phyloP scores from a whole-genome alignment of 2,113 vertebrate species.

The Xyrauchen texanus region DNA sequence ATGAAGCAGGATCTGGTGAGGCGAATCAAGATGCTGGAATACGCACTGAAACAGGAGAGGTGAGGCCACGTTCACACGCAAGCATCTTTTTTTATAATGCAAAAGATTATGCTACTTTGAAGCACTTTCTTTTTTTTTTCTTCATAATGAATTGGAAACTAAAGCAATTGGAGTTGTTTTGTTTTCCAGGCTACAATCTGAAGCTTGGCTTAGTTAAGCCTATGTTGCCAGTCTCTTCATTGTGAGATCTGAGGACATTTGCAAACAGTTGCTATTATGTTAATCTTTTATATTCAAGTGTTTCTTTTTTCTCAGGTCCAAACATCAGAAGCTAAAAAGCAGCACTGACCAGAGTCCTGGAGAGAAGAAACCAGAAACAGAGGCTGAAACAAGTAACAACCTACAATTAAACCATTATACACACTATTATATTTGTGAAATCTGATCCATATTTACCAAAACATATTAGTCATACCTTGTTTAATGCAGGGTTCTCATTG shows the following conservation, averaged over 20 bases:
- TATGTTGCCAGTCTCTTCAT: too few relatives aligned
- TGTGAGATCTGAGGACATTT: too few relatives aligned
- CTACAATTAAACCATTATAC: neutral
- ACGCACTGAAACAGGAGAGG: slow-evolving; percentile 80
- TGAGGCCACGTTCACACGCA: slow-evolving; percentile 44
- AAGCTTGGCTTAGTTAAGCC: too few relatives aligned
- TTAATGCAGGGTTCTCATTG: too few relatives aligned
- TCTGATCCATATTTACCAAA: too few relatives aligned
- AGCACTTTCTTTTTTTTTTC: neutral
- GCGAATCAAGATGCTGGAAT: slow-evolving; percentile 91
- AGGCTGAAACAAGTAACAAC: slow-evolving; percentile 70
- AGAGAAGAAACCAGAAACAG: slow-evolving; percentile 82
- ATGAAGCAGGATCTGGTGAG: slow-evolving; percentile 90
- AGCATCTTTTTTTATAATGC: neutral
- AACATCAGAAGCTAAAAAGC: slow-evolving; percentile 89
- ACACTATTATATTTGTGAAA: too few relatives aligned
- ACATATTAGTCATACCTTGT: too few relatives aligned
- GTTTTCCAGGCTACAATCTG: too few relatives aligned
- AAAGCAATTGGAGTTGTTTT: too few relatives aligned
- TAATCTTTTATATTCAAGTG: too few relatives aligned
- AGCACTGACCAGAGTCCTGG: slow-evolving; percentile 81
- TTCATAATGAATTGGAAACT: too few relatives aligned
- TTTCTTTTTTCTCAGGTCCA: slow-evolving; percentile 71
- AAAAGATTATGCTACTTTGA: neutral
- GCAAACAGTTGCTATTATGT: too few relatives aligned